Evolutionary conservation across 2,797 vertebrate genomes (phyloP), one percentile per base, ranked within the genome.

Genomic region (Pseudochaenichthys georgianus): DNA sequence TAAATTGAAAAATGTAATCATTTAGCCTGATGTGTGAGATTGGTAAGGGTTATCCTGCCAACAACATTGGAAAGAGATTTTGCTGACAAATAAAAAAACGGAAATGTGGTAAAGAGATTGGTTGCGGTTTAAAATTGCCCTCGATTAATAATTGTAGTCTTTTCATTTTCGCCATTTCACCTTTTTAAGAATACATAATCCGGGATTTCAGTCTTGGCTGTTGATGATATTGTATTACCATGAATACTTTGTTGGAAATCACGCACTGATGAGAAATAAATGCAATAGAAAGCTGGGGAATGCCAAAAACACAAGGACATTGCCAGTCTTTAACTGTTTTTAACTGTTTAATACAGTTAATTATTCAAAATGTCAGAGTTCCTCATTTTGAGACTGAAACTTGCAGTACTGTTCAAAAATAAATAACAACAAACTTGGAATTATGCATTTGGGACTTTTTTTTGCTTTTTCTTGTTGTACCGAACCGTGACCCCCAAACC

Each of bases 221-320:
- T 48, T 41, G 0, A 60, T 60, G 9, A 15, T n/a, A 54, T 43
- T 38, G 11, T n/a, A 64, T 12, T 45, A 23, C 34, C 15, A 13
- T 54, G 21, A 38, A 50, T 47, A 57, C 41, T 23, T 58, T 50
- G 17, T 12, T 38, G 11, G 13, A 45, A 70, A 55, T 63, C 4
- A 34, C 50, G 68, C 3, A 19, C 21, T 28, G 9, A 19, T 31
- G 23, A 13, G 5, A n/a, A 48, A 41, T 34, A 75, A 65, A 5
- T 9, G 9, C 13, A 38, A 63, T 0, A 15, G 58, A 38, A 43
- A 16, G 19, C 34, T 51, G 17, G 1, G 2, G n/a, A n/a, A 13
- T 48, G 62, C 46, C 71, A 73, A 64, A 64, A 43, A 43, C 15
- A 60, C 17, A 51, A 11, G 16, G 23, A 48, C 43, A 43, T 54